Base-by-base conservation (phyloP, 2,888 invertebrate genomes). In the Graphium colonna region DNA sequence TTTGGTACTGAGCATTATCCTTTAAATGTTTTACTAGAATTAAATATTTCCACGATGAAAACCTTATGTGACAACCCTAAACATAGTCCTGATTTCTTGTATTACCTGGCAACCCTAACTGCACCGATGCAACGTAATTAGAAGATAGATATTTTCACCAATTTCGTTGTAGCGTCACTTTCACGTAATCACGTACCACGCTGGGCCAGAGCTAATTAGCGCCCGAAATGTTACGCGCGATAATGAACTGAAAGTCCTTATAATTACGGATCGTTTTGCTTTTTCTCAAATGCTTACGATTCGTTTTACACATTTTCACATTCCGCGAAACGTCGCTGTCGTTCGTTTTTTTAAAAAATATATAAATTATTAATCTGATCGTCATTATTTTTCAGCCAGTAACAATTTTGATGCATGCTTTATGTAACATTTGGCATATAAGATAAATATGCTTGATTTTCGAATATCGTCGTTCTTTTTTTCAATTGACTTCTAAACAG, bases 81-180 rank as follows among this genome's bases (percentile, higher is more conserved):
- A 12, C 13, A 28, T 26, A 31, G 12, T 18, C 41, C 5, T 31
- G n/a, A n/a, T 28, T 28, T 18, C 40, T 39, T 4, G 7, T 26
- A 0, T 7, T 12, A 9, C 16, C 31, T 51, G 51, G 40, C 13
- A 47, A 52, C 47, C 47, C 47, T 52, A 52, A 46, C 12, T 38
- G 47, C 52, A 47, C 38, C 42, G 33, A 47, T 52, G 52, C 52
- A 33, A 33, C 36, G 46, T 52, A 47, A 47, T 52, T 52, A 52
- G 42, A 47, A 36, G 26, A n/a, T 26, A 52, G 42, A 47, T 52
- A 52, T 52, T 52, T 52, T 52, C 52, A 52, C 52, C 47, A 47
- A 52, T 52, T 47, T 47, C 52, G 42, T 52, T 52, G 52, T 52
- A 42, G 28, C 47, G 36, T 52, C 42, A 47, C 52, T 52, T 52